Conservation (phyloP, 92 coral and sea anemone species). For the Palythoa grandis region DNA sequence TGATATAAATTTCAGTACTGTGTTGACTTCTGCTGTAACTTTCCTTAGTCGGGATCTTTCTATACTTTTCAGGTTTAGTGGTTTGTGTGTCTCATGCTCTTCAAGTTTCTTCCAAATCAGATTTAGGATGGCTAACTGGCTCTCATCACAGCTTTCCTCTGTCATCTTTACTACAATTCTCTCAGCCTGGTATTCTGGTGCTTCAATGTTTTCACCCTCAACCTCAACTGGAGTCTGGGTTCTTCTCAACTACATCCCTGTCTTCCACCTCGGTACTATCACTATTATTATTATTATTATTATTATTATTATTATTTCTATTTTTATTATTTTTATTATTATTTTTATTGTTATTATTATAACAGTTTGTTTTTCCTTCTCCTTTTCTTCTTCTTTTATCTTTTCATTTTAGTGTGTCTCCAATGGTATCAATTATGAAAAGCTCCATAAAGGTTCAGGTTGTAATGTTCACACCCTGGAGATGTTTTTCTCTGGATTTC, state of each 20-base stretch:
- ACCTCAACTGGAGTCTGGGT: background rate
- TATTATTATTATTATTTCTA: too few species aligned
- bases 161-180: too few species aligned
- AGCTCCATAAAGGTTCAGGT: conserved; percentile 87
- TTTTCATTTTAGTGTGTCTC: conserved; percentile 68
- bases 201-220: background rate
- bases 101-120: too few species aligned
- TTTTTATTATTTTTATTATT: too few species aligned
- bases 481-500: conserved; percentile 98
- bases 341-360: too few species aligned
- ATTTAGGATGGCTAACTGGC: too few species aligned
- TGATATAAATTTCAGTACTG: conserved; percentile 26
- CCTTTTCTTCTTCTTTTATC: too few species aligned
- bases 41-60: conserved; percentile 33
- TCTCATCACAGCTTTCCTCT: too few species aligned
- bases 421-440: conserved; percentile 93
- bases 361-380: too few species aligned
- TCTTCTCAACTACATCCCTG: background rate
- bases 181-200: background rate
- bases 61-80: too few species aligned
- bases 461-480: conserved; percentile 72
- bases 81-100: too few species aligned
- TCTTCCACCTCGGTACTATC: conserved; percentile 9
- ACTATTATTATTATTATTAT: too few species aligned
- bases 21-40: conserved; percentile 27